Percentiles rank a stretch among this genome's conserved stretches.
Evolutionary conservation across 2,797 vertebrate genomes (phyloP).

Genomic region (Hippopotamyrus pictus): DNA sequence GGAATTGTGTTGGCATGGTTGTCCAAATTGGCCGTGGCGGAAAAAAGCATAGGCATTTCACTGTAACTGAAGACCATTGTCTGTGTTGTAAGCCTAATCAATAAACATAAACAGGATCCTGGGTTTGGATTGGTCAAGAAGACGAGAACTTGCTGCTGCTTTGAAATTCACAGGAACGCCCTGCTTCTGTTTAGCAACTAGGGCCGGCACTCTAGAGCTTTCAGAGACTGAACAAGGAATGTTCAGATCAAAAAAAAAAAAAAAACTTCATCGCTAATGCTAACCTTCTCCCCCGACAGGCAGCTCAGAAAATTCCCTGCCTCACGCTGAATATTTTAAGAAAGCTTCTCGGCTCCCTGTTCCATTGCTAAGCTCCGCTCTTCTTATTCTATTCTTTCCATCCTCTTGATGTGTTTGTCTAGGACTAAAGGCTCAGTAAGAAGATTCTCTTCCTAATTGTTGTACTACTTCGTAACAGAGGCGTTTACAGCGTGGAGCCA

Average conservation of each 20-base stretch:
- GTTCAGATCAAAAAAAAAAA: background rate
- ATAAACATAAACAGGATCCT: background rate
- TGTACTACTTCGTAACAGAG: background rate
- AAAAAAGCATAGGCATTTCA: background rate
- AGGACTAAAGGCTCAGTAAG: background rate
- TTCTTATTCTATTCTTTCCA: background rate
- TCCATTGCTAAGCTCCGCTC: background rate
- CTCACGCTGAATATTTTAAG: background rate
- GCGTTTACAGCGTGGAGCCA: background rate
- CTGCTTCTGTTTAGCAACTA: background rate
- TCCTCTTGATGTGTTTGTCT: background rate
- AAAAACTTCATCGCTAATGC: background rate
- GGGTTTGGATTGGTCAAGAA: background rate
- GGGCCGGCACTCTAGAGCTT: background rate
- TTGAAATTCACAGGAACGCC: background rate
- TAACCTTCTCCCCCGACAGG: background rate
- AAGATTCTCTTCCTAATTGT: background rate
- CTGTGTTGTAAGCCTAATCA: background rate
- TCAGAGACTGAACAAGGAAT: background rate
- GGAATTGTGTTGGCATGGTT: background rate
- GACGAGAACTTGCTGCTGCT: background rate
- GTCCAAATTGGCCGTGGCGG: background rate
- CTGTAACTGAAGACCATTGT: background rate
- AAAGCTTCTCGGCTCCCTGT: background rate
- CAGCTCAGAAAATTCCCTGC: conserved; percentile 6